Evolutionary conservation across 1,140 invertebrate species (phyloP).

Genomic region (Aphis craccivora): DNA sequence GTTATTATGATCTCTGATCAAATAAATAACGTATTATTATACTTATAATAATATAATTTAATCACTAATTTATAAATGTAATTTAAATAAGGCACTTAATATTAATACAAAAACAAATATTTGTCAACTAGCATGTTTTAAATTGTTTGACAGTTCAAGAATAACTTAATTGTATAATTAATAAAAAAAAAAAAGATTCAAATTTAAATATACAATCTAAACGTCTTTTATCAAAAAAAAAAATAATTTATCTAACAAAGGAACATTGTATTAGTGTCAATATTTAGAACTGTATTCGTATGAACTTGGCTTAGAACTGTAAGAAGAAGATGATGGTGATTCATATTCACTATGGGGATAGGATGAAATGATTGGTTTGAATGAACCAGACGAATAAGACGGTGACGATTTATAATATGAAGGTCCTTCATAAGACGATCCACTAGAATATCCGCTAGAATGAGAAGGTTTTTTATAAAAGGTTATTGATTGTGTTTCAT

Average conservation of each 20-base stretch:
- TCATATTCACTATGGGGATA: slow-evolving; percentile 9
- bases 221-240: background rate
- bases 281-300: slow-evolving; percentile 54
- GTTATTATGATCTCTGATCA: background rate
- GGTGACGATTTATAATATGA: slow-evolving; percentile 34
- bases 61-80: slow-evolving; percentile 9
- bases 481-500: background rate
- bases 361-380: slow-evolving; percentile 27
- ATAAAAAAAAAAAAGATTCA: background rate
- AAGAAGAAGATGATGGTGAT: slow-evolving; percentile 22
- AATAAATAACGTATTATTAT: slow-evolving; percentile 27
- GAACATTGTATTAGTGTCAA: slow-evolving; percentile 42
- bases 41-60: slow-evolving; percentile 12
- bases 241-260: slow-evolving; percentile 22
- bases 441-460: background rate
- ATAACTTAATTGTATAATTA: slow-evolving; percentile 16
- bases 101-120: slow-evolving; percentile 25
- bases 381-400: slow-evolving; percentile 29
- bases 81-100: slow-evolving; percentile 37
- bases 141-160: background rate
- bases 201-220: slow-evolving; percentile 22
- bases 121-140: background rate
- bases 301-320: slow-evolving; percentile 28
- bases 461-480: background rate
- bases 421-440: background rate